Conservation (phyloP, 2,888 invertebrate genomes). For the Cryptophagus acutangulus region DNA sequence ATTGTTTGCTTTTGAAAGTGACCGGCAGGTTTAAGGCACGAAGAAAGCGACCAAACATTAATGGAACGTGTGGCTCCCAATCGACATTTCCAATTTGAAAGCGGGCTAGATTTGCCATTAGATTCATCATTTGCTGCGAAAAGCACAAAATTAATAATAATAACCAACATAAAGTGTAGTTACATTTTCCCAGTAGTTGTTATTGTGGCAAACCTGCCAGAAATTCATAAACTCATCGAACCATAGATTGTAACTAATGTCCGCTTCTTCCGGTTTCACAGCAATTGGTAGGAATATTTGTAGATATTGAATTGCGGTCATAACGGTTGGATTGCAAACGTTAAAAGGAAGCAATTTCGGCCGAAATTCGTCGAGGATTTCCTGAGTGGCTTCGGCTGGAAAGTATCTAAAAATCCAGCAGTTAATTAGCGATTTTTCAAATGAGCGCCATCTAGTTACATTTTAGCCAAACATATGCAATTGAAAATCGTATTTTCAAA, state of each 20-base stretch:
- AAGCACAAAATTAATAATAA: slow-evolving; percentile 23
- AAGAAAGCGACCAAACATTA: slow-evolving; percentile 69
- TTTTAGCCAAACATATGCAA: no score
- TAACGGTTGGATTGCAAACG: slow-evolving; percentile 48
- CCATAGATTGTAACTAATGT: slow-evolving; percentile 71
- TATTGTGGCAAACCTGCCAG: slow-evolving; percentile 74
- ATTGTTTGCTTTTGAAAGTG: slow-evolving; percentile 62
- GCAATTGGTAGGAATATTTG: slow-evolving; percentile 73
- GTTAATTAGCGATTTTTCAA: background rate
- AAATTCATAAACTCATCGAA: slow-evolving; percentile 71
- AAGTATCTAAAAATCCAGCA: slow-evolving; percentile 57
- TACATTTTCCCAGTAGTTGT: slow-evolving; percentile 63
- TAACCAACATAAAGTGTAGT: slow-evolving; percentile 23
- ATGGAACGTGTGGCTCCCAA: slow-evolving; percentile 79
- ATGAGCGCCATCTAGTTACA: background rate
- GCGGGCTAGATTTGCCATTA: slow-evolving; percentile 69
- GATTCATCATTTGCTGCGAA: slow-evolving; percentile 62
- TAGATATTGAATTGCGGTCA: slow-evolving; percentile 55
- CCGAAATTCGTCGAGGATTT: slow-evolving; percentile 78
- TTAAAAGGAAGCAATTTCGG: slow-evolving; percentile 76
- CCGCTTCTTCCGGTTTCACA: slow-evolving; percentile 58
- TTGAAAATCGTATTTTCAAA: slow-evolving; percentile 7
- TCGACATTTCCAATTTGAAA: slow-evolving; percentile 78
- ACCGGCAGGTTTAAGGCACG: slow-evolving; percentile 76
- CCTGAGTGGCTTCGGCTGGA: slow-evolving; percentile 68